Percentiles rank a stretch among this genome's conserved stretches.
phyloP scores from a whole-genome alignment of 2,888 invertebrate genomes.

The Troides aeacus region DNA sequence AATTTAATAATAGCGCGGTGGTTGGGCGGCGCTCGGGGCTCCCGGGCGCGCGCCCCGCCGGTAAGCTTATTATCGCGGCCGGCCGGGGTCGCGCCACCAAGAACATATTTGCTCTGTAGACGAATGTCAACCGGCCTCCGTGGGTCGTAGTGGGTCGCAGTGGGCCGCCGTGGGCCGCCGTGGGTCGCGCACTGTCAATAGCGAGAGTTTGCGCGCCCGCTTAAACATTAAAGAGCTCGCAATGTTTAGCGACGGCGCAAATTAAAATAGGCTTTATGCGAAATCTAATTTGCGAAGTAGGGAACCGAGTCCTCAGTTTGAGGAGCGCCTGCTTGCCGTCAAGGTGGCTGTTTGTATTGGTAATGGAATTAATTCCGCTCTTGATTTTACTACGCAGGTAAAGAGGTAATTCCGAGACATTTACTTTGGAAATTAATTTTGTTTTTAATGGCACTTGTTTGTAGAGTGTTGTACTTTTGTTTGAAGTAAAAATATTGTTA shows the following conservation, averaged over 20 bases:
- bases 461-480: conserved; percentile 11
- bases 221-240: conserved; percentile 75
- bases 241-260: conserved; percentile 75
- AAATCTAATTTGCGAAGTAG: conserved; percentile 78
- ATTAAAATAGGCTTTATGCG: conserved; percentile 79
- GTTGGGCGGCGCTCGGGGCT: conserved; percentile 49
- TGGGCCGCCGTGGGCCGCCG: conserved; percentile 39
- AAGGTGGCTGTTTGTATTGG: conserved; percentile 70
- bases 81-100: conserved; percentile 49
- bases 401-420: conserved; percentile 43
- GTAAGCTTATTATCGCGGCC: conserved; percentile 74
- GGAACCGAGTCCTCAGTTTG: conserved; percentile 61
- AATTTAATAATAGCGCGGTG: conserved; percentile 72
- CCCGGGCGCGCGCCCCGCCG: conserved; percentile 53
- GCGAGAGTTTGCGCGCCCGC: conserved; percentile 61
- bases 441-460: conserved; percentile 23
- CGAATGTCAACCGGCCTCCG: conserved; percentile 65
- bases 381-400: conserved; percentile 50
- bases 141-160: conserved; percentile 44
- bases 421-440: conserved; percentile 43
- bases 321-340: conserved; percentile 54
- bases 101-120: conserved; percentile 72
- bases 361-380: conserved; percentile 74
- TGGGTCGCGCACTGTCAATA: conserved; percentile 57
- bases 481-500: conserved; percentile 6